Base-by-base conservation (phyloP, 2,113 vertebrate genomes). In the Sapajus apella region DNA sequence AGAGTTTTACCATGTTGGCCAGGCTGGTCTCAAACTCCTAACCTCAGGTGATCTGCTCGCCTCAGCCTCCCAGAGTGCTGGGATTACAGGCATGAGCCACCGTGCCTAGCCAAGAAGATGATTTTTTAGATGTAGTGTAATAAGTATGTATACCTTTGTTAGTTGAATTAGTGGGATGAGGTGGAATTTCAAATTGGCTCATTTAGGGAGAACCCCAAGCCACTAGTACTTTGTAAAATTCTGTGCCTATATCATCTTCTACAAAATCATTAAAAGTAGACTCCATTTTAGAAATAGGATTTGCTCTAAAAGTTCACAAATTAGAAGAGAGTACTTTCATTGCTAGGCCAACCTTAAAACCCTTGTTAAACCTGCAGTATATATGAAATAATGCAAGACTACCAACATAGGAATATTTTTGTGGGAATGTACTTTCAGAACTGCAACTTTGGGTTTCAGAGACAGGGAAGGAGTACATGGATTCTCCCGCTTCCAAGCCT, bases 321-420 rank as follows among this genome's bases (percentile, higher is more conserved):
- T 94, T 47, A 76, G 23, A 88, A 95, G 52, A 80, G 40, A 32
- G 20, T 75, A 73, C 52, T 90, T 90, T 90, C 40, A 68, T 95
- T 17, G 5, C 14, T 55, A 45, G 14, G 37, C n/a, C n/a, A n/a
- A 5, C 32, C 23, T 58, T 96, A 83, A 94, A 90, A 56, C 9
- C 52, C 17, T 95, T 92, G 45, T 80, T 95, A 87, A 86, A 86
- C 58, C 9, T 30, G 56, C 8, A 94, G 7, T 91, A 6, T 73
- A 40, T 76, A 8, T 75, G 43, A 89, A 90, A 73, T 93, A 61
- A 76, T 92, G 90, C 89, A 52, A 92, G 80, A 94, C 66, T 84
- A 50, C 27, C 20, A 47, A 35, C 18, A 68, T 56, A 80, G 21
- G 30, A 87, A 45, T 90, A 47, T 94, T 95, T 90, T 30, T 87